phyloP scores from a whole-genome alignment of 1,140 invertebrate genomes.

The Lordiphosa collinella region DNA sequence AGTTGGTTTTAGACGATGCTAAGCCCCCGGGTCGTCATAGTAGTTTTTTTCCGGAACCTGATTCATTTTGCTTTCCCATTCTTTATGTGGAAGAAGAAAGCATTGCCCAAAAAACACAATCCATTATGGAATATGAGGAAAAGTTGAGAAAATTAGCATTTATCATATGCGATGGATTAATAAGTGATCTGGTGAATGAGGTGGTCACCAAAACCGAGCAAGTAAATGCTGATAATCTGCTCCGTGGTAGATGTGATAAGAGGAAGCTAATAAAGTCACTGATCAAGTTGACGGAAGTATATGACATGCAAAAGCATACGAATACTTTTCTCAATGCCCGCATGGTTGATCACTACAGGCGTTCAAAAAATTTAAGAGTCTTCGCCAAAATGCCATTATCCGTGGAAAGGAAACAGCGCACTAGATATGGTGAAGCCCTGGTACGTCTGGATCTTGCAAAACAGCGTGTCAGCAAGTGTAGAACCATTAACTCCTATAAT shows the following conservation, averaged over 20 bases:
- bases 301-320: neutral
- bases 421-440: slow-evolving; percentile 14
- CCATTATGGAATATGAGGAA: too few species aligned
- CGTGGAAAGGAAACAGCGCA: fast-evolving
- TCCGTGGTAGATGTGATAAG: slow-evolving; percentile 17
- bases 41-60: too few species aligned
- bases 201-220: neutral
- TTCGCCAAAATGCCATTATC: neutral
- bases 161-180: too few species aligned
- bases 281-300: fast-evolving
- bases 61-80: too few species aligned
- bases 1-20: neutral
- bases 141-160: neutral
- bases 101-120: too few species aligned
- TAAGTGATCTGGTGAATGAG: slow-evolving; percentile 15
- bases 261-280: slow-evolving; percentile 2
- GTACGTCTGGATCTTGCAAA: neutral
- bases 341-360: slow-evolving; percentile 32
- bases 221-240: neutral
- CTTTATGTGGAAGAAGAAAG: too few species aligned
- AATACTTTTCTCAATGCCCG: slow-evolving; percentile 20
- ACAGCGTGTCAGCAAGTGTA: neutral
- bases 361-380: slow-evolving; percentile 13
- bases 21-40: too few species aligned
- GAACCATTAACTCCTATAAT: neutral